These are phyloP conservation scores for Amphimedon queenslandica DNA, from an alignment of 37 sponge, comb jelly and placozoan genomes.

Conservation along the genomic window DNA sequence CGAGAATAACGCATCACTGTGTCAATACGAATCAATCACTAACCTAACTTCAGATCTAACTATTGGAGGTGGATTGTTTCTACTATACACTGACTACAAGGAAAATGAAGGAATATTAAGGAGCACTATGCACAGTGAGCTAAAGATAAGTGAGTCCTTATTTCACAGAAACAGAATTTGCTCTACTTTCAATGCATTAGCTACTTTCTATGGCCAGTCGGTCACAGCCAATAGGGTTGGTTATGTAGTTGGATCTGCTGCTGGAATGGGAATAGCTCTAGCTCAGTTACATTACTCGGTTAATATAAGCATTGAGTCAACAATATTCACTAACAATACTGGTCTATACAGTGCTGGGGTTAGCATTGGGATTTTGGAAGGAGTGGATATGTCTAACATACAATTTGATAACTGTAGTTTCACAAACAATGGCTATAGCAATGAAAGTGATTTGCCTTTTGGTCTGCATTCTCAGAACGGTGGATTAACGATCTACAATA, in stretches of 20 bases:
- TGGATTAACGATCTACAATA: background rate
- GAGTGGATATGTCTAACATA: background rate
- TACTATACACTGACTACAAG: conserved; percentile 26
- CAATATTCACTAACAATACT: conserved; percentile 14
- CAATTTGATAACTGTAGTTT: conserved; percentile 13
- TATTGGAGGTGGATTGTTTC: conserved; percentile 35
- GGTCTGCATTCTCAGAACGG: background rate
- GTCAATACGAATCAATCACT: background rate
- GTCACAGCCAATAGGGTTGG: background rate
- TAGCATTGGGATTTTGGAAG: conserved; percentile 3
- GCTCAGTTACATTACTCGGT: conserved; percentile 7
- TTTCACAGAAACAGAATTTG: conserved; percentile 16
- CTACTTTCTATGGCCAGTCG: background rate
- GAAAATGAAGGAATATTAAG: background rate
- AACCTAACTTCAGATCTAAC: background rate
- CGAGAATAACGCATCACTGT: conserved; percentile 1
- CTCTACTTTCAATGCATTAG: background rate
- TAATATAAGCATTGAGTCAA: background rate
- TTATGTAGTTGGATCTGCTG: conserved; percentile 17
- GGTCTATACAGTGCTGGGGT: conserved; percentile 7
- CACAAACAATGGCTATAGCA: background rate
- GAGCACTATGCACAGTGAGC: background rate
- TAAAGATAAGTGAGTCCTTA: background rate
- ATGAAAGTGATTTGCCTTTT: background rate
- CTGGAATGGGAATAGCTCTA: conserved; percentile 1